Percentiles rank a stretch among this genome's conserved stretches.
These are phyloP conservation scores for Proisotoma minuta DNA, from an alignment of 2,888 invertebrate species.

Conservation along the genomic window DNA sequence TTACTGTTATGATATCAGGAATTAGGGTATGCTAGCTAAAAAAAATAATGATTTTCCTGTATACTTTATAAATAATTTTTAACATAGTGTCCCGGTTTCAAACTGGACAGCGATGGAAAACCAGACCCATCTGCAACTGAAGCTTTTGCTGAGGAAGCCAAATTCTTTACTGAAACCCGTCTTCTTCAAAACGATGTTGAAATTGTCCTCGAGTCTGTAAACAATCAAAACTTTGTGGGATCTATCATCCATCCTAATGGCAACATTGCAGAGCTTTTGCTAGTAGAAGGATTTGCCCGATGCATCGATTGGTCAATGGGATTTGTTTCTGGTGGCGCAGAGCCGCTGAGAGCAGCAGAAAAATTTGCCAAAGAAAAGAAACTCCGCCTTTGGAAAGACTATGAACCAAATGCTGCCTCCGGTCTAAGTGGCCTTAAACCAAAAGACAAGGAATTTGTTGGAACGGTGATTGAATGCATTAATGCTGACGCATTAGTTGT, in stretches of 20 bases:
- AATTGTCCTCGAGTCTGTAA: constrained; percentile 83
- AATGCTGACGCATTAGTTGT: constrained; percentile 91
- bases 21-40: constrained; percentile 62
- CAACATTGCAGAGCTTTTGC: constrained; percentile 88
- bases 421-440: constrained; percentile 50
- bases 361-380: constrained; percentile 80
- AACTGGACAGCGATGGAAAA: constrained; percentile 69
- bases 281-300: constrained; percentile 85
- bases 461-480: constrained; percentile 80
- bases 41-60: neutral
- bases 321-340: constrained; percentile 72
- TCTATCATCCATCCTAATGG: constrained; percentile 82
- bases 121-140: constrained; percentile 53
- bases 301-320: constrained; percentile 92
- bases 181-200: constrained; percentile 87
- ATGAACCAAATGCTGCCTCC: constrained; percentile 63
- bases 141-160: constrained; percentile 80
- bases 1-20: constrained; percentile 93
- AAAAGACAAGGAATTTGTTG: constrained; percentile 76
- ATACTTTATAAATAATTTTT: neutral
- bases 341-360: constrained; percentile 78
- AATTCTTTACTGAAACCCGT: constrained; percentile 85
- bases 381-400: constrained; percentile 86
- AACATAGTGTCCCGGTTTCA: constrained; percentile 60
- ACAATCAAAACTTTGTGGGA: constrained; percentile 89